Evolutionary conservation across 2,113 vertebrate species (phyloP).

Genomic region (Hepsetus odoe): DNA sequence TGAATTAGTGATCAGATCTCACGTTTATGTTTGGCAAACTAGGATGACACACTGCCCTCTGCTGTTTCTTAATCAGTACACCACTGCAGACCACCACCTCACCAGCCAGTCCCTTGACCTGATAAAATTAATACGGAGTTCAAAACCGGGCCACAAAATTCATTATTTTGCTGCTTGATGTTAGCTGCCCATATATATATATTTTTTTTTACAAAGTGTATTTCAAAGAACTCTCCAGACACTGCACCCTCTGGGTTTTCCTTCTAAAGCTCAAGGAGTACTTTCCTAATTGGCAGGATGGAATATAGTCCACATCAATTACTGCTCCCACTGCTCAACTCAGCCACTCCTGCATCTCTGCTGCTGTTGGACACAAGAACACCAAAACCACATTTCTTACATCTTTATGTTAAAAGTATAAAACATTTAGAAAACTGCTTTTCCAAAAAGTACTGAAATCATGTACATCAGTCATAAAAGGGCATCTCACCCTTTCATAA

Average conservation of each 20-base stretch:
- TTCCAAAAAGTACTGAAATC: too few relatives aligned
- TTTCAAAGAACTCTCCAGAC: conserved; percentile 74
- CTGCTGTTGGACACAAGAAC: not conserved
- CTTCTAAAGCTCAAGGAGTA: conserved; percentile 72
- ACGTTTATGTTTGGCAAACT: not conserved
- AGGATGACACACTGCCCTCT: conserved; percentile 60
- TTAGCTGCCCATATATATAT: conserved; percentile 62
- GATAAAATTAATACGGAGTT: conserved; percentile 63
- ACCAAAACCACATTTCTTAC: not conserved
- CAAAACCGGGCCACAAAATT: conserved; percentile 63
- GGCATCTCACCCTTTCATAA: too few relatives aligned
- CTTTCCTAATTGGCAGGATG: conserved; percentile 71
- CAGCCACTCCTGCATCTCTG: not conserved
- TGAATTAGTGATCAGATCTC: not conserved
- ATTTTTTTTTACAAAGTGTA: conserved; percentile 66
- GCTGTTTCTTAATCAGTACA: conserved; percentile 30
- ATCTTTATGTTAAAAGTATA: not conserved
- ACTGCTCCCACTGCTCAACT: not conserved
- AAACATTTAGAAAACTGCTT: too few relatives aligned
- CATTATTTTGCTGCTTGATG: conserved; percentile 69
- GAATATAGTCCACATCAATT: conserved; percentile 69
- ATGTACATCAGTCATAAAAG: too few relatives aligned
- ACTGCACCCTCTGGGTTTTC: conserved; percentile 68
- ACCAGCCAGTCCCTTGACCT: conserved; percentile 67
- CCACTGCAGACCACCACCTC: not conserved